phyloP scores from a whole-genome alignment of 2,888 invertebrate genomes.

The Syrphus vitripennis region DNA sequence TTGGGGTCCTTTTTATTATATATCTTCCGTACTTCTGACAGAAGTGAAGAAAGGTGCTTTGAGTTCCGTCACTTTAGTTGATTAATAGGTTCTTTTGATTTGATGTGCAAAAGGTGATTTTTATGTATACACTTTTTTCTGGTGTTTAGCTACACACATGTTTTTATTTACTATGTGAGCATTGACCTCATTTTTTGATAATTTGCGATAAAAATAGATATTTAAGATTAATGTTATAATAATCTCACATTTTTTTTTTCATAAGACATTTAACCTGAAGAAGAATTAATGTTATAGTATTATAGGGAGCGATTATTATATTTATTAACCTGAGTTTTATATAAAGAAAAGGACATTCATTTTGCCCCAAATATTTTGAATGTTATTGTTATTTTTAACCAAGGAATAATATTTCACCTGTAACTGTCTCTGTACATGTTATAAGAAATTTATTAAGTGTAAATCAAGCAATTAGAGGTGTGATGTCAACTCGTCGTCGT shows the following conservation, averaged over 20 bases:
- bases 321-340: too few relatives aligned
- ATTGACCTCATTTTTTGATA: neutral
- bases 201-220: conserved; percentile 8
- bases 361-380: neutral
- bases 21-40: neutral
- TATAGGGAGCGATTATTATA: neutral
- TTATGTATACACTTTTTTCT: neutral
- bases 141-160: neutral
- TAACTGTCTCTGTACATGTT: neutral
- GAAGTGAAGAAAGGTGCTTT: neutral
- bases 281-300: neutral
- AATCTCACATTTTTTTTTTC: neutral
- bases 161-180: neutral
- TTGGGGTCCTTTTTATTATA: neutral
- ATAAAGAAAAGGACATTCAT: too few relatives aligned
- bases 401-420: neutral
- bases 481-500: neutral
- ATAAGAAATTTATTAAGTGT: neutral
- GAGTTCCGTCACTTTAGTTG: neutral
- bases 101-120: neutral
- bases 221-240: neutral
- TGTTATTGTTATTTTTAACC: neutral
- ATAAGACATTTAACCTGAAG: neutral
- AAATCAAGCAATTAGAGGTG: neutral
- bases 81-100: neutral